Base-by-base conservation (phyloP, 1,140 invertebrate genomes). In the Achatina immaculata region DNA sequence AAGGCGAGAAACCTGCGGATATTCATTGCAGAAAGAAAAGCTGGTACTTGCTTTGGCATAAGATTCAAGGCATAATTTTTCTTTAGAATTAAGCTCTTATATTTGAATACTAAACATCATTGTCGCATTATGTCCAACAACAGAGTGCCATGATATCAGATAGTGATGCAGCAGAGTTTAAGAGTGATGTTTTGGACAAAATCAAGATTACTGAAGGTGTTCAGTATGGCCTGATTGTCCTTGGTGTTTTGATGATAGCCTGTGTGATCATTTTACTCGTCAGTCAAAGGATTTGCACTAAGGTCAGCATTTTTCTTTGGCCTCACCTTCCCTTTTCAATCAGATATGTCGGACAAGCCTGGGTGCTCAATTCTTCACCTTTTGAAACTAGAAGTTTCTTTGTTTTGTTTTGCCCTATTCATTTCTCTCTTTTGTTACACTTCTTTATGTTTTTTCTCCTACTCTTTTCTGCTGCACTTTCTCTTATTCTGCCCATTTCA, bases 141-240 rank as follows among this genome's bases (percentile, higher is more conserved):
- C 78, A 80, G 78, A 80, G 78, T 80, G 78, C 78, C 1, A 34
- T 40, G 38, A 80, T 80, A 51, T 48, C 42, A 1, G 48, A 72
- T 0, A 21, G 40, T 40, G 68, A 72, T 55, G 78, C 78, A 4
- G 24, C n/a, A 2, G 62, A 69, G 3, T 80, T 80, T 45, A 48
- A 58, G 58, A 55, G n/a, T 43, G 11, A 72, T n/a, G 42, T 80
- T 68, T 34, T 72, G 11, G 78, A 72, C 31, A 69, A 71, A 40
- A 69, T 80, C 36, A 80, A 72, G 42, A 11, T 72, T 19, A 72
- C 68, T 0, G 24, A 40, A 4, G 65, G 36, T 28, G 48, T 80
- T 48, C 69, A 80, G 40, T 80, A 55, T 36, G 68, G 66, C 19
- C 48, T 80, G 38, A 80, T 80, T 36, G 78, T 1, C 9, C 34